Conservation (phyloP, 2,888 invertebrate species). For the Leucania comma region DNA sequence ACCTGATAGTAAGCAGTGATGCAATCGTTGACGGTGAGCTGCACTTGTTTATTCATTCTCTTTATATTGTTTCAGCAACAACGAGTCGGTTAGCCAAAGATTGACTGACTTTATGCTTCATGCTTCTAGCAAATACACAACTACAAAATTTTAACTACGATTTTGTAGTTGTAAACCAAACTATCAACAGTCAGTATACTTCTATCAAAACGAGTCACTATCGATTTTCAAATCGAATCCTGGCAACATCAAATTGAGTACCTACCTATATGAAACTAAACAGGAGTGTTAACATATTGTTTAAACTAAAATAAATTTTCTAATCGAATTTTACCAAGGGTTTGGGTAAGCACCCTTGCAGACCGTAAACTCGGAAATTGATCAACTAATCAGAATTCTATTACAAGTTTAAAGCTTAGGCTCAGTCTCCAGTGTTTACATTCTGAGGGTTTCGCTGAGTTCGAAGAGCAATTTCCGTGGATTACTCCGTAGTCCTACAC, state of each 20-base stretch:
- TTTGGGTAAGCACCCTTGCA: constrained; percentile 4
- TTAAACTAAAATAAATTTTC: constrained; percentile 32
- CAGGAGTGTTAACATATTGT: constrained; percentile 3
- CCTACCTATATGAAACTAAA: neutral
- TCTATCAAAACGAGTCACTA: neutral
- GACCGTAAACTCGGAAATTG: constrained; percentile 34
- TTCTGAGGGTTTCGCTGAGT: constrained; percentile 11
- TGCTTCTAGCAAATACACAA: too few relatives aligned
- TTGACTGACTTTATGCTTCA: too few relatives aligned
- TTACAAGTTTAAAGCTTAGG: constrained; percentile 29
- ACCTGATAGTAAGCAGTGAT: too few relatives aligned
- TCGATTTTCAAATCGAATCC: neutral
- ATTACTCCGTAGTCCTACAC: neutral
- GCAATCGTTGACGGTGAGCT: too few relatives aligned
- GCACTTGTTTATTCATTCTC: too few relatives aligned
- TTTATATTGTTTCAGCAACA: too few relatives aligned
- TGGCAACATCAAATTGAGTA: neutral
- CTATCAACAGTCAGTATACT: too few relatives aligned
- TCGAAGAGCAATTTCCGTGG: constrained; percentile 5
- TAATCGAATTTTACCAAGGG: constrained; percentile 11
- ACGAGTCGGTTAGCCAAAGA: too few relatives aligned
- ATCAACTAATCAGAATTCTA: constrained; percentile 47
- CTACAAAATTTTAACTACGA: too few relatives aligned
- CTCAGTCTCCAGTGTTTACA: constrained; percentile 25
- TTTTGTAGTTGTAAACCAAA: too few relatives aligned